Conservation (phyloP, 2,113 vertebrate genomes). For the Lycocorax pyrrhopterus region DNA sequence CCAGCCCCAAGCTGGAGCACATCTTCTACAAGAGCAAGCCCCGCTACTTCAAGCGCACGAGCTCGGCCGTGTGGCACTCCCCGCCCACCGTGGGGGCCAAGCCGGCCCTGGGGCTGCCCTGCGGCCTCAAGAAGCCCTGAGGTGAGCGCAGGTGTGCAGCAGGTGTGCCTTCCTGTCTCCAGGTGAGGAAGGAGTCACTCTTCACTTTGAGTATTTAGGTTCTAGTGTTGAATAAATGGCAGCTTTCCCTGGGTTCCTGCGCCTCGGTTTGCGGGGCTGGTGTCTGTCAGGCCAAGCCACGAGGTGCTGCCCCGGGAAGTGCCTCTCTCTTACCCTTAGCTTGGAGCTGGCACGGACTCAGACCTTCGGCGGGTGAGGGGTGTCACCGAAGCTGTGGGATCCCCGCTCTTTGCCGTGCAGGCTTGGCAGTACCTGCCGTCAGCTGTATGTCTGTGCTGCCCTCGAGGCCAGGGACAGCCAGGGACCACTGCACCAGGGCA, state of each 20-base stretch:
- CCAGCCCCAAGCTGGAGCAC: slow-evolving; percentile 79
- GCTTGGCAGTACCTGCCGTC: neutral
- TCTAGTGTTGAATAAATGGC: neutral
- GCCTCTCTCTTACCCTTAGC: neutral
- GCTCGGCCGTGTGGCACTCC: slow-evolving; percentile 92
- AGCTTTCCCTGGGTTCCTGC: neutral
- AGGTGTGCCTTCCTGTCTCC: neutral
- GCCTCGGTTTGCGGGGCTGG: neutral
- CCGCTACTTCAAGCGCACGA: slow-evolving; percentile 92
- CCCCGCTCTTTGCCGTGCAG: too few relatives aligned
- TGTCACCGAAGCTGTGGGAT: neutral
- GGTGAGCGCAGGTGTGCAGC: neutral
- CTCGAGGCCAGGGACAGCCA: neutral
- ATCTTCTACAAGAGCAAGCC: slow-evolving; percentile 94
- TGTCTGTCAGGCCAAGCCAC: neutral
- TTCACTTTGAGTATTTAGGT: neutral
- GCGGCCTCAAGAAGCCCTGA: slow-evolving; percentile 5
- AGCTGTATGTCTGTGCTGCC: neutral
- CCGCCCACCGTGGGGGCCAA: slow-evolving; percentile 53
- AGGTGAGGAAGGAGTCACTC: neutral
- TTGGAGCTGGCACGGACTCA: neutral
- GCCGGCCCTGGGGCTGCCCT: neutral
- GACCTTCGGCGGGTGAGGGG: neutral
- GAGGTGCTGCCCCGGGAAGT: neutral
- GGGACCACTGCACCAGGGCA: neutral